phyloP scores from a whole-genome alignment of 2,113 vertebrate species.

The Mionectes macconnelli region DNA sequence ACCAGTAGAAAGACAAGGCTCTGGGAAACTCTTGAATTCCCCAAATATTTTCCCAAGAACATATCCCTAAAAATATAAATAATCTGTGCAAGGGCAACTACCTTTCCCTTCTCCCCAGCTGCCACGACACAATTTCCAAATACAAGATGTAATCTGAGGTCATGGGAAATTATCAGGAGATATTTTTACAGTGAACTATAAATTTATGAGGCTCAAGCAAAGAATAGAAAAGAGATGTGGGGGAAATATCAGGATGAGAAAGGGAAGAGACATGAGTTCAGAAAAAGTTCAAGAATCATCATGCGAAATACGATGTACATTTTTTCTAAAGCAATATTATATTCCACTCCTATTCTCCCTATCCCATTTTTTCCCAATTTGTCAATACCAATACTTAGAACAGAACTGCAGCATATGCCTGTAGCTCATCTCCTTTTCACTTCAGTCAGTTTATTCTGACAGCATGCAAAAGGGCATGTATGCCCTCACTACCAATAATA shows the following conservation, averaged over 20 bases:
- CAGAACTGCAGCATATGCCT: neutral
- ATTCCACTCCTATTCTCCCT: neutral
- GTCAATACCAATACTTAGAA: neutral
- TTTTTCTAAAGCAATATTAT: neutral
- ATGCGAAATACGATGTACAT: neutral
- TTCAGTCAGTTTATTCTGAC: neutral
- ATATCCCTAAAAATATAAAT: neutral
- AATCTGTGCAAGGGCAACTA: neutral
- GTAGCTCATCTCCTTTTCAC: neutral
- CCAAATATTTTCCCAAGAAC: slow-evolving; percentile 15
- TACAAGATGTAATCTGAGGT: neutral
- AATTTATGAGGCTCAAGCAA: neutral
- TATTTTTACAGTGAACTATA: neutral
- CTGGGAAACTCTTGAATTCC: neutral
- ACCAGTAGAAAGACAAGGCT: neutral
- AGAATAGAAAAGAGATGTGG: neutral
- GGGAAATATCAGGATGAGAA: neutral
- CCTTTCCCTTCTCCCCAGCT: neutral
- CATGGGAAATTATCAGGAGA: slow-evolving; percentile 7
- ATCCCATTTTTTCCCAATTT: neutral
- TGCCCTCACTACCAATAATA: neutral
- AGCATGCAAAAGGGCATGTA: neutral
- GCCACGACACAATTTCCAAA: neutral
- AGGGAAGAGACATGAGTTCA: neutral
- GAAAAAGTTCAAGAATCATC: neutral